These are phyloP conservation scores for Muraenolepis orangiensis DNA, from an alignment of 2,797 vertebrate genomes.

Conservation along the genomic window DNA sequence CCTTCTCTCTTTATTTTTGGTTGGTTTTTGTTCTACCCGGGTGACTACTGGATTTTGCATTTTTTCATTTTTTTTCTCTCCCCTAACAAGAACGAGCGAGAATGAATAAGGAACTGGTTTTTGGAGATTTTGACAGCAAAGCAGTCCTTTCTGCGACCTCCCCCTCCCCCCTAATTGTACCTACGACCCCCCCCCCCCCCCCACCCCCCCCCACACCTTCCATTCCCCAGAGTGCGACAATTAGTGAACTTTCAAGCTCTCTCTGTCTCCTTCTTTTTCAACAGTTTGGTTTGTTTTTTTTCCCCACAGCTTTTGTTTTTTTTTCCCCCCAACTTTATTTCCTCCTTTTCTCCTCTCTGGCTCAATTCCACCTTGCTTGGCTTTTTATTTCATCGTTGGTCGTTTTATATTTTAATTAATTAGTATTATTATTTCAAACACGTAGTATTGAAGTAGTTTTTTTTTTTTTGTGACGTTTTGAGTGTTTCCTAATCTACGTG, in stretches of 20 bases:
- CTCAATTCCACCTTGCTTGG: conserved; percentile 35
- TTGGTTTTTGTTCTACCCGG: background rate
- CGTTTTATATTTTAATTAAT: conserved; percentile 68
- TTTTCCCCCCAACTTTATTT: conserved; percentile 34
- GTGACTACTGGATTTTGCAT: background rate
- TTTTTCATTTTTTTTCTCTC: background rate
- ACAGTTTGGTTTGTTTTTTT: conserved; percentile 24
- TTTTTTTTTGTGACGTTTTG: conserved; percentile 57
- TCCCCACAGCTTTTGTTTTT: conserved; percentile 42
- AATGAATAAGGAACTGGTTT: conserved; percentile 70
- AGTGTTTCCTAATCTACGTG: conserved; percentile 68
- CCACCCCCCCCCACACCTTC: conserved; percentile 6
- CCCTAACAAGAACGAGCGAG: conserved; percentile 40
- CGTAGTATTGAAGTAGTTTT: conserved; percentile 60
- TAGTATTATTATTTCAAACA: conserved; percentile 62
- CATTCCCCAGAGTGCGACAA: conserved; percentile 41
- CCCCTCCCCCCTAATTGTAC: conserved; percentile 25
- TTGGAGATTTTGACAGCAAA: conserved; percentile 56
- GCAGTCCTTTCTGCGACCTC: background rate
- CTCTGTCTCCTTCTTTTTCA: conserved; percentile 25
- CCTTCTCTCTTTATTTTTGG: conserved; percentile 52
- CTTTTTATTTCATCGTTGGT: background rate
- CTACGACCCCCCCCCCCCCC: background rate
- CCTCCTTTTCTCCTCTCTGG: conserved; percentile 48
- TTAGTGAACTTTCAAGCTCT: conserved; percentile 65